Conservation (phyloP, 1,140 invertebrate species). For the Drosophila pachea region DNA sequence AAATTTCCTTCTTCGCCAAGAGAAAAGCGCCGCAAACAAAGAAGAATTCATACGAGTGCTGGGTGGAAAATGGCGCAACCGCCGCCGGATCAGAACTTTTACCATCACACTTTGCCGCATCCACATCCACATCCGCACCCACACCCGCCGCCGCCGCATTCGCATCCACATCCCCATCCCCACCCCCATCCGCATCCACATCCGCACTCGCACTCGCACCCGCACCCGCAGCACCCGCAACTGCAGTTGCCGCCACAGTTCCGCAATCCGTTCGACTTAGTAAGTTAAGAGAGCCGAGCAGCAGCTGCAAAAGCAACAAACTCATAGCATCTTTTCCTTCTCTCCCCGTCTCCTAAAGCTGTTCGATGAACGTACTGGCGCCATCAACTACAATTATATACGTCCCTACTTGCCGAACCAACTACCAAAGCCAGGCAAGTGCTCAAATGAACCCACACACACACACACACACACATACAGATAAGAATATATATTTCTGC, state of each 20-base stretch:
- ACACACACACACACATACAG: neutral
- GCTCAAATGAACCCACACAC: no score
- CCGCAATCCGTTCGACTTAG: slow-evolving; percentile 72
- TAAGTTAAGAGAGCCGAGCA: slow-evolving; percentile 34
- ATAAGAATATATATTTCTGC: neutral
- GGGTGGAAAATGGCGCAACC: slow-evolving; percentile 74
- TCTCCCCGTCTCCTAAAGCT: slow-evolving; percentile 44
- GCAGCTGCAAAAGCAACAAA: slow-evolving; percentile 8
- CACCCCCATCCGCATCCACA: no score
- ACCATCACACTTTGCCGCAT: slow-evolving; percentile 65
- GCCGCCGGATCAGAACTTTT: slow-evolving; percentile 75
- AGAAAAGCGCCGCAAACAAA: slow-evolving; percentile 22
- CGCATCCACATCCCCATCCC: no score
- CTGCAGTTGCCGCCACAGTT: slow-evolving; percentile 74
- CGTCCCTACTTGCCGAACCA: slow-evolving; percentile 72
- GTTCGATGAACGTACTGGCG: slow-evolving; percentile 70
- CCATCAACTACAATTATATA: slow-evolving; percentile 73
- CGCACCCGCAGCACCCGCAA: slow-evolving; percentile 60
- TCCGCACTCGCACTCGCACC: slow-evolving; percentile 25
- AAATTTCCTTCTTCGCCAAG: slow-evolving; percentile 9
- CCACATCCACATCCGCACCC: slow-evolving; percentile 57
- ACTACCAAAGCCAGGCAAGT: slow-evolving; percentile 67
- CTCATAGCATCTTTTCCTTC: slow-evolving; percentile 13
- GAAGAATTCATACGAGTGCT: slow-evolving; percentile 14
- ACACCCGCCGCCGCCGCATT: slow-evolving; percentile 34